Conservation (phyloP, 2,113 vertebrate species). For the Notarius quadriscutis region DNA sequence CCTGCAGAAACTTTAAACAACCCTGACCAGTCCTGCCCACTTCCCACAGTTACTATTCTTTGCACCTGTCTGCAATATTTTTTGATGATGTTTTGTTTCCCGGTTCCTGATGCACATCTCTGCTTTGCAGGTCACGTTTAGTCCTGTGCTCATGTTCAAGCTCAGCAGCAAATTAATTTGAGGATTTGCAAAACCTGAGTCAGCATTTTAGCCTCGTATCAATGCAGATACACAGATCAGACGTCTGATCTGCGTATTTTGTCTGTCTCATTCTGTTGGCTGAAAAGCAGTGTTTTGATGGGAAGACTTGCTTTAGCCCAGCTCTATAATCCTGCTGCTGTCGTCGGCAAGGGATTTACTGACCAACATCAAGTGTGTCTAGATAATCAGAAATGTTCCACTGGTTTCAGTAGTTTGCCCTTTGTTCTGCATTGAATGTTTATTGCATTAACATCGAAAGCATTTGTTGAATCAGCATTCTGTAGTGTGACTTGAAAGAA, state of each 20-base stretch:
- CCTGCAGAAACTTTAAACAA: neutral
- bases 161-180: neutral
- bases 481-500: neutral
- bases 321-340: neutral
- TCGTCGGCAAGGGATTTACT: neutral
- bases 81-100: no score
- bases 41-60: neutral
- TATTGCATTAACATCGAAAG: neutral
- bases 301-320: neutral
- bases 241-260: neutral
- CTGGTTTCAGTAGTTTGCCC: neutral
- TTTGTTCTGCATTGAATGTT: neutral
- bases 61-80: no score
- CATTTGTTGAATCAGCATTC: neutral
- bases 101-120: neutral
- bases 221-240: neutral
- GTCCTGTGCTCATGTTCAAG: neutral
- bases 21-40: neutral
- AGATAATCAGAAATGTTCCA: neutral
- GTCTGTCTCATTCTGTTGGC: no score
- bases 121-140: neutral
- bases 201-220: neutral
- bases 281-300: neutral
- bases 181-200: neutral
- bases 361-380: neutral